Conservation (phyloP, 2,888 invertebrate species). For the Orthosia cruda region DNA sequence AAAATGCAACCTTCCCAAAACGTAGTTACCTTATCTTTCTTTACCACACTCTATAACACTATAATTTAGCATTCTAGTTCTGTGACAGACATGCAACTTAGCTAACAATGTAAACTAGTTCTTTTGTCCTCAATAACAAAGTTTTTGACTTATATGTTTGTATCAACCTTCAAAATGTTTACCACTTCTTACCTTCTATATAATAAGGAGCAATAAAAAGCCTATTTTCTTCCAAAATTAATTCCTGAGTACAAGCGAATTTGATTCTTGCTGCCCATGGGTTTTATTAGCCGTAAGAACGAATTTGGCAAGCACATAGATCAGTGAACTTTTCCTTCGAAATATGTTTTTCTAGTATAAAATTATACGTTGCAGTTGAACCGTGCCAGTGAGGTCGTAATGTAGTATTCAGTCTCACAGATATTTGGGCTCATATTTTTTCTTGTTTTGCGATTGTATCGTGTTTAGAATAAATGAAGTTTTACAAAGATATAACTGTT, state of each 20-base stretch:
- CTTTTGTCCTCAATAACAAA: constrained; percentile 30
- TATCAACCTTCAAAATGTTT: constrained; percentile 49
- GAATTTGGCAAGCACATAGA: constrained; percentile 73
- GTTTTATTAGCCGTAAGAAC: constrained; percentile 63
- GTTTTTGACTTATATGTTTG: constrained; percentile 46
- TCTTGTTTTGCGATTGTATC: constrained; percentile 16
- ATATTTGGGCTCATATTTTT: constrained; percentile 30
- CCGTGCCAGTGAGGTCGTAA: constrained; percentile 48
- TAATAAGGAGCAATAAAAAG: constrained; percentile 50
- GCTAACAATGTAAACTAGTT: constrained; percentile 50
- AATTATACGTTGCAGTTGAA: constrained; percentile 72
- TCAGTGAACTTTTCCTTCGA: constrained; percentile 69
- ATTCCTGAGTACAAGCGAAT: constrained; percentile 49
- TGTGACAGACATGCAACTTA: constrained; percentile 55
- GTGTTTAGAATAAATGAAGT: constrained; percentile 32
- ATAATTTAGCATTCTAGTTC: constrained; percentile 43
- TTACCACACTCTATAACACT: constrained; percentile 23
- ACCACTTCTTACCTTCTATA: constrained; percentile 16
- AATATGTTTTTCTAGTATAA: constrained; percentile 73
- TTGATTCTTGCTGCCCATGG: constrained; percentile 37
- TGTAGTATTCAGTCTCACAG: constrained; percentile 42
- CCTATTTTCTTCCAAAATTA: constrained; percentile 41
- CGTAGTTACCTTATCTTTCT: constrained; percentile 37
- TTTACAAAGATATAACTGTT: constrained; percentile 32
- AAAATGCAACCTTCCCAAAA: constrained; percentile 32